Percentiles rank a stretch among this genome's conserved stretches.
Evolutionary conservation across 1,140 invertebrate species (phyloP).

Genomic region (Halictus rubicundus): DNA sequence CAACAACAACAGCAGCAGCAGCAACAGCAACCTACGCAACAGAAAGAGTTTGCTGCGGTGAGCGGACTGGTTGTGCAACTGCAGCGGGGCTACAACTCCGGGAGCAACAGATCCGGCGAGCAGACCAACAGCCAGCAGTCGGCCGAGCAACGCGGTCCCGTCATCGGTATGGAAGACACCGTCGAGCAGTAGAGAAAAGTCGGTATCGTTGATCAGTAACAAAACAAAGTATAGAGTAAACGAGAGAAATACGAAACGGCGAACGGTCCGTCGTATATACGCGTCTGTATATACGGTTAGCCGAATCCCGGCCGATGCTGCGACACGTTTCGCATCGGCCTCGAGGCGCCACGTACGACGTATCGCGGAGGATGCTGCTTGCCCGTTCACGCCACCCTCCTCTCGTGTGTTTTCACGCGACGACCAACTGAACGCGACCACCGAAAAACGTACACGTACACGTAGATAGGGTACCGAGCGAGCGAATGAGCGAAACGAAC

Average conservation of each 20-base stretch:
- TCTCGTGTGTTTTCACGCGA: too few species aligned
- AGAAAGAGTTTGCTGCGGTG: constrained; percentile 66
- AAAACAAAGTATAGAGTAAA: constrained; percentile 52
- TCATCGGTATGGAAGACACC: constrained; percentile 77
- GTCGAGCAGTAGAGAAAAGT: constrained; percentile 76
- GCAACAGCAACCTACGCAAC: constrained; percentile 69
- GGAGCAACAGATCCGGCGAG: constrained; percentile 57
- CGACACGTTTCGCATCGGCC: constrained; percentile 24
- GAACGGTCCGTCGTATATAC: constrained; percentile 23
- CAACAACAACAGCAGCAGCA: constrained; percentile 53
- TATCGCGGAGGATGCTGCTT: constrained; percentile 3
- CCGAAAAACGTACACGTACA: too few species aligned
- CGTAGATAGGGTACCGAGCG: too few species aligned
- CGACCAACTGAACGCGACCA: too few species aligned
- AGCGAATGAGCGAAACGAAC: neutral
- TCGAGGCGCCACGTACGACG: constrained; percentile 14
- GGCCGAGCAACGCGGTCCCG: constrained; percentile 72
- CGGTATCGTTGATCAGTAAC: constrained; percentile 64
- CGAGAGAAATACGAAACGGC: constrained; percentile 37
- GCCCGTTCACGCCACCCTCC: neutral
- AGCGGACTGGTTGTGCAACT: constrained; percentile 77
- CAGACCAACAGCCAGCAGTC: constrained; percentile 62
- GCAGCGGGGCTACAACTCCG: constrained; percentile 73
- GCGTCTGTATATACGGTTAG: constrained; percentile 41
- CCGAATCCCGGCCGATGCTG: constrained; percentile 49